phyloP scores from a whole-genome alignment of 2,888 invertebrate species.

The Nemurella pictetii region DNA sequence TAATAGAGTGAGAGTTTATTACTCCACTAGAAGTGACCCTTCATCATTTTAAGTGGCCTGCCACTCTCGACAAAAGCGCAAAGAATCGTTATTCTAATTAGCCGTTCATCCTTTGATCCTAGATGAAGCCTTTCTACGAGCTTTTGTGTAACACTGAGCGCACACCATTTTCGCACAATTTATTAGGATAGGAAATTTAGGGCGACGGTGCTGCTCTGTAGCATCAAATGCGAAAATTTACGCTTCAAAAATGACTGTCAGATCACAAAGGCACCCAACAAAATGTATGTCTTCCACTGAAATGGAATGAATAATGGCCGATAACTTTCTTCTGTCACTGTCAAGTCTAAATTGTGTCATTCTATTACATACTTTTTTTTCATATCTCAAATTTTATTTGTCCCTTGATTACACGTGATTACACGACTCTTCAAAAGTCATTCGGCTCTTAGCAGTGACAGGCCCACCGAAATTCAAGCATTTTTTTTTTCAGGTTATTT shows the following conservation, averaged over 20 bases:
- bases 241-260: not conserved
- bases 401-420: not conserved
- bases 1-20: not conserved
- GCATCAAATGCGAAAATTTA: not conserved
- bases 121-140: not conserved
- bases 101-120: not conserved
- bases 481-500: not conserved
- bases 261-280: not conserved
- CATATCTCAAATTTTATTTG: not conserved
- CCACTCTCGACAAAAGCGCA: conserved; percentile 9
- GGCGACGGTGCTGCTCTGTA: not conserved
- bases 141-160: not conserved
- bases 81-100: conserved; percentile 10
- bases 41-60: conserved; percentile 15
- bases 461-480: not conserved
- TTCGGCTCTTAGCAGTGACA: not conserved
- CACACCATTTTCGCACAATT: not conserved
- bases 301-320: not conserved
- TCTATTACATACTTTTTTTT: no score
- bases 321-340: not conserved
- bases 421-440: not conserved
- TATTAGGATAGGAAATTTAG: not conserved
- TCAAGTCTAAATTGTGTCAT: not conserved
- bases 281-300: not conserved
- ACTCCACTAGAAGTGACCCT: not conserved